phyloP scores from a whole-genome alignment of 2,797 vertebrate species.

The Gobio occitaniae region DNA sequence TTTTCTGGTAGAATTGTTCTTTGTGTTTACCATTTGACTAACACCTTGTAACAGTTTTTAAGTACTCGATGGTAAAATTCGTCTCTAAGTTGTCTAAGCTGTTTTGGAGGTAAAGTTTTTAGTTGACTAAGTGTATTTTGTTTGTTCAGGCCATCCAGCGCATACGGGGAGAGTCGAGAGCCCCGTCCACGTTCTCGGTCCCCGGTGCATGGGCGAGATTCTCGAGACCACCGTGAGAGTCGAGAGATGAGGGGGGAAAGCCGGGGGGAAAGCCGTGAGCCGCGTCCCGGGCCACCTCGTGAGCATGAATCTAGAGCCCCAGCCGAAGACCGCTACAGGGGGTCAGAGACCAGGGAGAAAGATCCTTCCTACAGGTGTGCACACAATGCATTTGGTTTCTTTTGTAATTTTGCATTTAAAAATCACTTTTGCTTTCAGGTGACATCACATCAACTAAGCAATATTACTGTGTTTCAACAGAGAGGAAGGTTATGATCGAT shows the following conservation, averaged over 20 bases:
- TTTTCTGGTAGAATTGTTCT: not conserved
- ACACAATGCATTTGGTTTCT: not conserved
- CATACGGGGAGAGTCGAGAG: constrained; percentile 77
- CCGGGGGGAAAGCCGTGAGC: constrained; percentile 69
- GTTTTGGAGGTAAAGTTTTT: not conserved
- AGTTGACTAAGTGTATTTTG: constrained; percentile 33
- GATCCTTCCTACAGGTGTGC: constrained; percentile 78
- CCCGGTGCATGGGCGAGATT: constrained; percentile 76
- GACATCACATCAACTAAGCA: not conserved
- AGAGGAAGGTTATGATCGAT: constrained; percentile 87
- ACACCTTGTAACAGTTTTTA: not conserved
- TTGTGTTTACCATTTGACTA: not conserved
- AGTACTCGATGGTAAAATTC: not conserved
- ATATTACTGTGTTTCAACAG: constrained; percentile 59
- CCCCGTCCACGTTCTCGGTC: constrained; percentile 78
- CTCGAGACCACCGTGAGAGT: constrained; percentile 81
- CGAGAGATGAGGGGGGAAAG: constrained; percentile 72
- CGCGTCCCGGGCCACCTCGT: constrained; percentile 69
- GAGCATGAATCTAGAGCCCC: constrained; percentile 68
- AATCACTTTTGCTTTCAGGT: not conserved
- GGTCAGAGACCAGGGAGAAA: constrained; percentile 73
- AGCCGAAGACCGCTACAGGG: constrained; percentile 55
- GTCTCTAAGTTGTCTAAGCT: not conserved
- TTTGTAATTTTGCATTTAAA: constrained; percentile 8
- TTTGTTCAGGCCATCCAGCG: constrained; percentile 68